Conservation (phyloP, 2,113 vertebrate species). For the Lota lota region DNA sequence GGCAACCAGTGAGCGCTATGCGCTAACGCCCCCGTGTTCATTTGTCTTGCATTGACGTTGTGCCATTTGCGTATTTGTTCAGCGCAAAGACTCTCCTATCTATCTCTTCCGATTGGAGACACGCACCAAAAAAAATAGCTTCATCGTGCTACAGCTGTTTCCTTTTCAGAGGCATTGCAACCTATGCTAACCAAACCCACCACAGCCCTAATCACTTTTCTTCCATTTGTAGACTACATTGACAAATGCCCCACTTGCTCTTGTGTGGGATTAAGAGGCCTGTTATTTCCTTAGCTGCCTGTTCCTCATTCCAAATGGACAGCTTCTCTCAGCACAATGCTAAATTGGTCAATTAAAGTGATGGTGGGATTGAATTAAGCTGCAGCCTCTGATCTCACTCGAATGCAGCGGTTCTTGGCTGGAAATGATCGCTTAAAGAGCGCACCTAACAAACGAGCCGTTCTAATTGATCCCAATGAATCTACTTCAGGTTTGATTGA, state of each 20-base stretch:
- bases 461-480: slow-evolving; percentile 72
- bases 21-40: slow-evolving; percentile 18
- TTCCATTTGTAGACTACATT: slow-evolving; percentile 56
- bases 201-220: slow-evolving; percentile 50
- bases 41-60: slow-evolving; percentile 35
- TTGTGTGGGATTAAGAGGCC: slow-evolving; percentile 60
- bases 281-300: slow-evolving; percentile 65
- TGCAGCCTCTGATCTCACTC: slow-evolving; percentile 59
- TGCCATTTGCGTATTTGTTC: slow-evolving; percentile 30
- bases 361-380: slow-evolving; percentile 74
- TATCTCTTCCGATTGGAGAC: slow-evolving; percentile 13
- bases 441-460: slow-evolving; percentile 59
- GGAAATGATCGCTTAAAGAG: slow-evolving; percentile 63
- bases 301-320: slow-evolving; percentile 73
- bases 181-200: slow-evolving; percentile 41
- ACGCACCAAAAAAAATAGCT: slow-evolving; percentile 12
- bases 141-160: neutral
- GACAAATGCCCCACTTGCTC: slow-evolving; percentile 63
- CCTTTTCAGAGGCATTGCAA: slow-evolving; percentile 20
- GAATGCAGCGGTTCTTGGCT: slow-evolving; percentile 51
- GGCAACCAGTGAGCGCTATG: slow-evolving; percentile 4
- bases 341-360: slow-evolving; percentile 76
- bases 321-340: slow-evolving; percentile 71
- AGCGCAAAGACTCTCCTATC: slow-evolving; percentile 2
- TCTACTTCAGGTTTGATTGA: slow-evolving; percentile 66